A percentile compares a stretch with the other conserved stretches of the same genome.
These are phyloP conservation scores for Chaenogobius annularis DNA, from an alignment of 2,113 vertebrate species.

Conservation along the genomic window DNA sequence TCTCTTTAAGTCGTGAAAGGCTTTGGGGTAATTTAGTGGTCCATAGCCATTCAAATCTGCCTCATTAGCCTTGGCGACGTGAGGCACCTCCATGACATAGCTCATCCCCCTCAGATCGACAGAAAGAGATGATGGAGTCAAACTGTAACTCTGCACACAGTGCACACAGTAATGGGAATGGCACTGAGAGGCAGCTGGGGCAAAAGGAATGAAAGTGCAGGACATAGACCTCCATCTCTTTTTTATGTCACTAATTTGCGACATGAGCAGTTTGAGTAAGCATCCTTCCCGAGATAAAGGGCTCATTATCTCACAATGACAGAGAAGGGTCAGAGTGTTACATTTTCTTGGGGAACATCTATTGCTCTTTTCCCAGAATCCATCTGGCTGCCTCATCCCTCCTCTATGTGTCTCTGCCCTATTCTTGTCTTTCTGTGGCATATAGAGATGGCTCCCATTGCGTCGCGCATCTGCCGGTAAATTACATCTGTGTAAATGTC, in stretches of 20 bases:
- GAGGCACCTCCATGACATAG: conserved; percentile 59
- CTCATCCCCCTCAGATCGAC: conserved; percentile 52
- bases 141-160: conserved; percentile 44
- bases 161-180: conserved; percentile 57
- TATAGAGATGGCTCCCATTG: conserved; percentile 64
- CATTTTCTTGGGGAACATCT: conserved; percentile 47
- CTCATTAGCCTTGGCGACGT: conserved; percentile 62
- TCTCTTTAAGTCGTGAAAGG: conserved; percentile 38
- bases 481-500: conserved; percentile 76
- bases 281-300: conserved; percentile 67
- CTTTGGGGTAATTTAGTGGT: conserved; percentile 51
- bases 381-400: conserved; percentile 7
- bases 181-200: conserved; percentile 42
- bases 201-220: conserved; percentile 31
- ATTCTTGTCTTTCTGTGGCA: conserved; percentile 27
- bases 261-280: conserved; percentile 60
- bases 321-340: conserved; percentile 49
- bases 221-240: conserved; percentile 59
- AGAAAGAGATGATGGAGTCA: conserved; percentile 63
- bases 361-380: conserved; percentile 16
- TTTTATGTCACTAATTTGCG: conserved; percentile 61
- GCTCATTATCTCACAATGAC: conserved; percentile 72
- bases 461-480: conserved; percentile 53
- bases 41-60: conserved; percentile 51
- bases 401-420: conserved; percentile 5